Base-by-base conservation (phyloP, 2,113 vertebrate genomes). In the Ginglymostoma cirratum region DNA sequence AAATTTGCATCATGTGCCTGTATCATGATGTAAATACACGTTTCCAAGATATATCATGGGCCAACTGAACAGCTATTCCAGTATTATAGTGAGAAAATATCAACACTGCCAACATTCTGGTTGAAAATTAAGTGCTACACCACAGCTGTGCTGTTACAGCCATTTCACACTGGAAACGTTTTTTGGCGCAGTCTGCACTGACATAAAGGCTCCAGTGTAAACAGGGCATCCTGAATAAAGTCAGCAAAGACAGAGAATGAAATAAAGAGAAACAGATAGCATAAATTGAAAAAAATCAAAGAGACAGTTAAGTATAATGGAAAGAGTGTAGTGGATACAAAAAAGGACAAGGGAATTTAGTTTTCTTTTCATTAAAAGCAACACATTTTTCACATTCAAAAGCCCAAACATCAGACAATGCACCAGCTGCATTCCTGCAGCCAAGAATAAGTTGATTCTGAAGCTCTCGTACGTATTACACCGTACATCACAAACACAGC, bases 1-100 rank as follows among this genome's bases (percentile, higher is more conserved):
- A 48, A 52, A 95, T 95, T 95, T 95, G 94, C 94, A 95, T 95
- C 52, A 95, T 95, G 66, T 52, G 69, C 94, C 94, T 52, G 66
- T 42, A 95, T 95, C 94, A 95, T 95, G 69, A 95, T 95, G 94
- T 45, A 95, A 95, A 95, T 72, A 0, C 87, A 90, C 24, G 15
- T 72, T 72, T 95, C 45, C 45, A 76, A 95, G 66, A 52, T 17
- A 76, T 38, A 34, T 95, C 67, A 72, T 48, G 38, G 69, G 69
- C 69, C 67, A 72, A 95, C 52, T 5, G 23, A 45, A 45, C 69
- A 52, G 94, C 42, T 95, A 70, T 76, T 95, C 24, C 94, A 95
- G 42, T 48, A 69, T 23, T 95, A 67, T 38, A 70, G 17, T 95
- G 67, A 30, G 42, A 72, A 45, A 45, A 70, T n/a, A 23, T 93